Evolutionary conservation across 2,113 vertebrate genomes (phyloP).

Genomic region (Neolamprologus ventralis): DNA sequence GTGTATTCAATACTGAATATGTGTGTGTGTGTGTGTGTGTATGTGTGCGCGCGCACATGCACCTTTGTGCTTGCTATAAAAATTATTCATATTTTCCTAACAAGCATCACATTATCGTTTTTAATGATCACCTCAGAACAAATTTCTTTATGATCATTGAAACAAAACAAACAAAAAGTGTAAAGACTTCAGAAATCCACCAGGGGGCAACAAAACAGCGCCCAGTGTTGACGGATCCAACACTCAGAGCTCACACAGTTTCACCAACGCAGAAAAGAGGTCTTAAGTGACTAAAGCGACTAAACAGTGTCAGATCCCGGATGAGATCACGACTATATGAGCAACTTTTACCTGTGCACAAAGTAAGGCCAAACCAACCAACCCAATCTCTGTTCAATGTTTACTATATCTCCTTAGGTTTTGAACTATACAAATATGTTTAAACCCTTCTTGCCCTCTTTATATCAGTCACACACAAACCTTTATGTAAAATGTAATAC

Average conservation of each 20-base stretch:
- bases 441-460: not conserved
- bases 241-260: not conserved
- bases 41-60: fast-evolving
- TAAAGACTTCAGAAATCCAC: not conserved
- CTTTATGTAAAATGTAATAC: not conserved
- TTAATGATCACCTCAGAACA: not conserved
- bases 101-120: not conserved
- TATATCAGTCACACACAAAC: not conserved
- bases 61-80: not conserved
- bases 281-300: not conserved
- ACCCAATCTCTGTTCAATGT: not conserved
- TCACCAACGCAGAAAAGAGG: not conserved
- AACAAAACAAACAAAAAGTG: not conserved
- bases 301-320: not conserved
- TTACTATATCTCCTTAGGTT: not conserved
- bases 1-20: not conserved
- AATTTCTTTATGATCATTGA: too few relatives aligned
- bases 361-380: not conserved
- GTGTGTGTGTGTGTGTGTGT: not conserved
- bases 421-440: not conserved
- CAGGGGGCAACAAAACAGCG: not conserved
- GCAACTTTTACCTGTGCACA: not conserved
- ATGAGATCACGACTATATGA: not conserved
- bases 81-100: not conserved
- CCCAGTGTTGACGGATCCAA: not conserved